Base-by-base conservation (phyloP, 2,113 vertebrate species). In the Centropus bengalensis region DNA sequence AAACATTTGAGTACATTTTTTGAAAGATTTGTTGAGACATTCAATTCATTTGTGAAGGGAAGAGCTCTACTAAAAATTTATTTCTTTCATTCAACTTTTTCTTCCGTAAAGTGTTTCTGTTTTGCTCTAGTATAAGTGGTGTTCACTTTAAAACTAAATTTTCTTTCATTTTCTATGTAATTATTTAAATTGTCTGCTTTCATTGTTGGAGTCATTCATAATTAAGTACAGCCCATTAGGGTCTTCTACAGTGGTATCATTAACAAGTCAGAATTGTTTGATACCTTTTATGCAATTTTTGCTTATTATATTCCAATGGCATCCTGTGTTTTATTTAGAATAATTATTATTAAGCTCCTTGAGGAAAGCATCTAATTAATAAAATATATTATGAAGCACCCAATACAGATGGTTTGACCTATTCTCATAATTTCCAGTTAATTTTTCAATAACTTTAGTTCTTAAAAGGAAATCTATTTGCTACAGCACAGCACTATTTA, bases 131-230 rank as follows among this genome's bases (percentile, higher is more conserved):
- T 69, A 32, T 60, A 44, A 2, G 1, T 26, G 38, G 7, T 44
- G 10, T 40, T n/a, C 70, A 23, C 51, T 89, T 83, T 60, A 89
- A 95, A 90, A 55, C 54, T 74, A 79, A 20, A 10, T 63, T 80
- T 85, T 93, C 17, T 89, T 94, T 85, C 5, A 30, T 82, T 85
- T 80, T 88, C 66, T 76, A 1, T 71, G 38, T 52, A 70, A 91
- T 92, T 91, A 91, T 76, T 93, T 86, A 73, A 94, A 91, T 78
- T 51, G 6, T 84, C 68, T 84, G 17, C 63, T 64, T 95, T 88
- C 62, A 60, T 92, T 82, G 66, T 86, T 82, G 49, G 88, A 73
- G 22, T 89, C 8, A 62, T 89, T 89, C 59, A 67, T 74, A 81
- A 88, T 88, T 75, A 94, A 83, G 18, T 76, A 55, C 3, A 4